Base-by-base conservation (phyloP, 2,888 invertebrate genomes). In the Oscheius sp. region DNA sequence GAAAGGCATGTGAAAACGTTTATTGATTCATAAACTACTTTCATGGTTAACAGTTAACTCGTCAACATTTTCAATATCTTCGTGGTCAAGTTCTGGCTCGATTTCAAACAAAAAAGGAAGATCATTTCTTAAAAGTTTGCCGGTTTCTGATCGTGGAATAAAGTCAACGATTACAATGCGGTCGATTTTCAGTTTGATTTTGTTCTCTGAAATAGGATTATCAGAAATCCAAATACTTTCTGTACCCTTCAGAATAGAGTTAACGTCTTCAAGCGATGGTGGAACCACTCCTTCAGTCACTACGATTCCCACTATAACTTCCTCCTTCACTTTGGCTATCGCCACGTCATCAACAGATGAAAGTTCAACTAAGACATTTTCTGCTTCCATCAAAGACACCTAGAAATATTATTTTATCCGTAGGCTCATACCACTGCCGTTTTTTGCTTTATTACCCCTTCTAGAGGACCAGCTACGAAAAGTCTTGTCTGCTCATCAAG, bases 101-200 rank as follows among this genome's bases (percentile, higher is more conserved):
- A 56, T n/a, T 12, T 64, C 67, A 51, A 75, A 54, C 8, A 73
- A 22, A 26, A 68, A 75, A 1, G 70, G 67, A 1, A 75, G 45
- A 49, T 73, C 75, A 8, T 38, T 51, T 33, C 73, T 36, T 8
- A 70, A 20, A 6, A 75, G 44, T 20, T 68, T 72, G n/a, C 75
- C 75, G 38, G 70, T 70, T 32, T 75, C 75, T 3, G 71, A 67
- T 59, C 73, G 62, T 26, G 75, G 75, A 61, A 75, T 70, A 41
- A 73, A 73, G 47, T 75, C 75, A 12, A 75, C 51, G 12, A 72
- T 17, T 8, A 67, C 26, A 2, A 72, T 26, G 38, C 67, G 73
- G 17, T 50, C 41, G 17, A 75, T 64, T 4, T 67, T 63, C 12
- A 73, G 30, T 12, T 59, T 30, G 14, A 73, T 57, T 6, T 65